phyloP scores from a whole-genome alignment of 2,888 invertebrate species.

The Cistogaster globosa region DNA sequence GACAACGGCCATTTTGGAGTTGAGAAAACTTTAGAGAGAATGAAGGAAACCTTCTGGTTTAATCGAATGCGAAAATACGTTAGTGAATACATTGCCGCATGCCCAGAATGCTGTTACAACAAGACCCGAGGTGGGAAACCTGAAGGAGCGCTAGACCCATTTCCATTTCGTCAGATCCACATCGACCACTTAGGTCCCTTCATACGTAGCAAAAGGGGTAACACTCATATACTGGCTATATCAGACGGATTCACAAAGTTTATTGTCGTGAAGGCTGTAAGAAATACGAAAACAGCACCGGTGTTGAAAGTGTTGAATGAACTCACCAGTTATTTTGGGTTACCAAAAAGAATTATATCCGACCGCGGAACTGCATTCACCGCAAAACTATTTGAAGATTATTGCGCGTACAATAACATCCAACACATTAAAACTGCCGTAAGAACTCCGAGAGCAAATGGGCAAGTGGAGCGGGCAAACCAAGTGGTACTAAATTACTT shows the following conservation, averaged over 20 bases:
- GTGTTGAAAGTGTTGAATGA: constrained; percentile 66
- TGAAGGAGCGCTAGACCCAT: constrained; percentile 32
- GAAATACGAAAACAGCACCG: constrained; percentile 55
- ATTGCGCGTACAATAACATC: neutral
- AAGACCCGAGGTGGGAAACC: constrained; percentile 41
- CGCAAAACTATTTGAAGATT: constrained; percentile 69
- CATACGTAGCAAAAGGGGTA: constrained; percentile 45
- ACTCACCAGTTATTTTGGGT: constrained; percentile 72
- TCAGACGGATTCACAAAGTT: constrained; percentile 67
- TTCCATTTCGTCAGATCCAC: no score
- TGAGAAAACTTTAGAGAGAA: constrained; percentile 59
- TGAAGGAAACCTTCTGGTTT: constrained; percentile 64
- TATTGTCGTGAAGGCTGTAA: constrained; percentile 65
- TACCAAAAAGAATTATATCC: constrained; percentile 73
- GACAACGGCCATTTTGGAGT: constrained; percentile 68
- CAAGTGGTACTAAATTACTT: neutral
- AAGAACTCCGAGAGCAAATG: constrained; percentile 9
- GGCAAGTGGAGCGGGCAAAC: constrained; percentile 1
- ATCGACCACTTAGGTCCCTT: constrained; percentile 49
- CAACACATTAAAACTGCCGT: constrained; percentile 52
- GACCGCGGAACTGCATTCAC: constrained; percentile 72
- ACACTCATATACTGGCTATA: constrained; percentile 58
- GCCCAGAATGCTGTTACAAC: constrained; percentile 49
- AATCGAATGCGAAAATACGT: constrained; percentile 55
- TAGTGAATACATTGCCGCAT: constrained; percentile 5